phyloP scores from a whole-genome alignment of 2,113 vertebrate species.

The Herpailurus yagouaroundi region DNA sequence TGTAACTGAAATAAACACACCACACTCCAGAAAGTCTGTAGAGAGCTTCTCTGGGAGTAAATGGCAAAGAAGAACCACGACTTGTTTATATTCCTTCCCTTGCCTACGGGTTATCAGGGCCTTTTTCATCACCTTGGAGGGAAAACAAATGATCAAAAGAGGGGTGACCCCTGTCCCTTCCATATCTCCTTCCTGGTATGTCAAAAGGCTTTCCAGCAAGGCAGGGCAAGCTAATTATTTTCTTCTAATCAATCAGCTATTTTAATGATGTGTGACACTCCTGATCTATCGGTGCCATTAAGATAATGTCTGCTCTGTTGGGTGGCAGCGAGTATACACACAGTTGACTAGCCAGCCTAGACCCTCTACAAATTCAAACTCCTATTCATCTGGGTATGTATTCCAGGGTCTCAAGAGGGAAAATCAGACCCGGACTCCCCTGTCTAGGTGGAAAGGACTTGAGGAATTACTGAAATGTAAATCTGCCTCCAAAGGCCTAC shows the following conservation, averaged over 20 bases:
- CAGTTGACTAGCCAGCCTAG: not conserved
- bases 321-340: constrained; percentile 37
- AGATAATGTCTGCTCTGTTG: constrained; percentile 57
- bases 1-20: constrained; percentile 78
- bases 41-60: constrained; percentile 68
- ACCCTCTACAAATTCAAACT: constrained; percentile 9
- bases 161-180: constrained; percentile 52
- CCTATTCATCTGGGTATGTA: not conserved
- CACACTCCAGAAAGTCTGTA: constrained; percentile 72
- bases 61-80: constrained; percentile 56
- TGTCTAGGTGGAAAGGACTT: not conserved
- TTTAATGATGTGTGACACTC: constrained; percentile 71
- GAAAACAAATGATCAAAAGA: constrained; percentile 78
- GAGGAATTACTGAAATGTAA: not conserved
- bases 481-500: not conserved
- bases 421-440: not conserved
- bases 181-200: constrained; percentile 58
- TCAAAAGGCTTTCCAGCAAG: constrained; percentile 51
- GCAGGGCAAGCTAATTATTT: constrained; percentile 76
- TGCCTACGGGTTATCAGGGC: constrained; percentile 46
- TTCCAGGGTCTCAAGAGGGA: not conserved
- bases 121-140: constrained; percentile 74
- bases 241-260: constrained; percentile 77
- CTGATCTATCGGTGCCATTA: constrained; percentile 70
- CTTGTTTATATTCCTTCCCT: constrained; percentile 72